Evolutionary conservation across 2,797 vertebrate species (phyloP).

Genomic region (Vipera latastei): DNA sequence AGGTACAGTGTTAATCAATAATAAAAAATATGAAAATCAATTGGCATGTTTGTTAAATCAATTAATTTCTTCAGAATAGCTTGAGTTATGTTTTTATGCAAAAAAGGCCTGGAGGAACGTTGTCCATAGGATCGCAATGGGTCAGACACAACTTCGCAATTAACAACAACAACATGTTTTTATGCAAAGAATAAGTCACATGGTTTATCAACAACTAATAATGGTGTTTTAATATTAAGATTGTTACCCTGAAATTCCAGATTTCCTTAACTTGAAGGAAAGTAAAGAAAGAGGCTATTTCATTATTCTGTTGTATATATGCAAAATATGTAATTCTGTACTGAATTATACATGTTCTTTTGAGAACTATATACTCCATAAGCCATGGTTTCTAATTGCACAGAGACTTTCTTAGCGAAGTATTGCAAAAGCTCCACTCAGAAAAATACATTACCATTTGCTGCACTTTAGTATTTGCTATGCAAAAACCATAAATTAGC

Average conservation of each 20-base stretch:
- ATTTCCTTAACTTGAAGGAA: not conserved
- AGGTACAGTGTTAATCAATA: not conserved
- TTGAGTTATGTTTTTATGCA: not conserved
- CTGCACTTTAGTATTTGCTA: not conserved
- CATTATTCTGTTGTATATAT: not conserved
- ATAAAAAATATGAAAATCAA: not conserved
- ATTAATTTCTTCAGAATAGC: not conserved
- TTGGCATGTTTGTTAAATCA: not conserved
- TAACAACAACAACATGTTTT: not conserved
- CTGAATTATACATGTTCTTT: not conserved
- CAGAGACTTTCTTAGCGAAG: not conserved
- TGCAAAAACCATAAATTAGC: not conserved
- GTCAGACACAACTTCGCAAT: no score
- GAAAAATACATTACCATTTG: not conserved
- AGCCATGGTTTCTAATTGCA: not conserved
- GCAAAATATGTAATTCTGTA: not conserved
- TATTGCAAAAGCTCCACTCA: not conserved
- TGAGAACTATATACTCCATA: not conserved
- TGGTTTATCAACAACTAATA: not conserved
- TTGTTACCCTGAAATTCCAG: not conserved
- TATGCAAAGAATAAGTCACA: not conserved
- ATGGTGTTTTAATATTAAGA: not conserved
- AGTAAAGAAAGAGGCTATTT: not conserved
- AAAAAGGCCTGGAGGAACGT: no score
- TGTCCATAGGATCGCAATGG: no score